Percentiles rank a stretch among this genome's conserved stretches.
Evolutionary conservation across 2,797 vertebrate genomes (phyloP).

Genomic region (Mus spretus): DNA sequence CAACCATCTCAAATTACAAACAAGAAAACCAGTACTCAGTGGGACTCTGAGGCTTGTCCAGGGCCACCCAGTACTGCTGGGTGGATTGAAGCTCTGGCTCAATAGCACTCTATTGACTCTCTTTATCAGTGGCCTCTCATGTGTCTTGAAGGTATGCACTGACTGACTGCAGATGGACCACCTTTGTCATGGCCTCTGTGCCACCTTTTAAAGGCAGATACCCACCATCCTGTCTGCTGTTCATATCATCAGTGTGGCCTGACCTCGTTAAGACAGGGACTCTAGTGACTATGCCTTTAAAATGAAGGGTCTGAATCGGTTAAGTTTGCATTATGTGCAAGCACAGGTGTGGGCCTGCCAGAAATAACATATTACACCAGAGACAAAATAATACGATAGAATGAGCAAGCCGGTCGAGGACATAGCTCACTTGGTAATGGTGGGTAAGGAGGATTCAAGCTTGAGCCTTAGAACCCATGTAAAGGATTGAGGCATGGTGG

Average conservation of each 20-base stretch:
- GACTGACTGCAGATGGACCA: background rate
- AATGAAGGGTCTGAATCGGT: conserved; percentile 28
- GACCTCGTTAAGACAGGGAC: background rate
- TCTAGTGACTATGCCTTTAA: background rate
- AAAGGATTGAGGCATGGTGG: background rate
- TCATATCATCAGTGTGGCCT: background rate
- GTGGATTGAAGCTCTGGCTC: too few relatives aligned
- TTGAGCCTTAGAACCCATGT: background rate
- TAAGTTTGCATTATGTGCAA: background rate
- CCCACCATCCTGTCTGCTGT: background rate
- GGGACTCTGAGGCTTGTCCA: background rate
- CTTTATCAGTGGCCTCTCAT: background rate
- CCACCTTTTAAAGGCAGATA: background rate
- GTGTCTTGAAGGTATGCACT: background rate
- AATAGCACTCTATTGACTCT: background rate
- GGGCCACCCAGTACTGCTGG: background rate
- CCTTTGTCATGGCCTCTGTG: background rate
- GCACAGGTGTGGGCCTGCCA: background rate
- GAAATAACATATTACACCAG: conserved; percentile 5
- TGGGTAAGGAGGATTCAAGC: background rate
- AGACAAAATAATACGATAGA: conserved; percentile 10
- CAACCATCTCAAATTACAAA: conserved; percentile 11
- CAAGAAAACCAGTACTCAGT: background rate
- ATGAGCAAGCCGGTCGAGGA: background rate
- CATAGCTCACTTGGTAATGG: background rate